Base-by-base conservation (phyloP, 2,888 invertebrate species). In the Thereva nobilitata region DNA sequence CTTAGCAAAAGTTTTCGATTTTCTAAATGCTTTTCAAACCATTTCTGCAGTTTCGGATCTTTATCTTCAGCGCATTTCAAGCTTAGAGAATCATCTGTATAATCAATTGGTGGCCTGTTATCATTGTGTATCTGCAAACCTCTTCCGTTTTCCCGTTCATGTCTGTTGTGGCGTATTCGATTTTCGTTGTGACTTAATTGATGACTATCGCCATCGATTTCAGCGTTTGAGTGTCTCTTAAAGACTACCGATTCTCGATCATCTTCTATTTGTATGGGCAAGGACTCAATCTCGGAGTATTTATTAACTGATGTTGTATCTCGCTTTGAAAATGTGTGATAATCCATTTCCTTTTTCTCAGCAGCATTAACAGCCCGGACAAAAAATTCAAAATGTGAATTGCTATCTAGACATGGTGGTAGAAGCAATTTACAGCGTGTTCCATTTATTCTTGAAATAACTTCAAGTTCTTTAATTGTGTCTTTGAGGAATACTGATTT, bases 361-460 rank as follows among this genome's bases (percentile, higher is more conserved):
- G 71, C 78, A 1, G 72, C 75, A 68, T 80, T 80, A 0, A 80
- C 76, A 2, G 80, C 80, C 1, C 79, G 75, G 12, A 80, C 79
- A 23, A 54, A 63, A 52, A 69, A 70, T 54, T 68, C 54, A 59
- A 54, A 12, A 44, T 68, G 54, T 9, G 67, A 68, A 42, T 65
- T 59, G 23, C 9, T 61, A 66, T 75, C 73, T 35, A 68, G 67
- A 63, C 75, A 76, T 4, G 68, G 57, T 4, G 73, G 74, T 9
- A 40, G n/a, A n/a, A 64, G 67, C 10, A 75, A 68, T 41, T 67
- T 71, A 40, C 75, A 76, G 9, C 65, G 55, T 12, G 67, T 72
- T 5, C 70, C 71, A 1, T 69, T 64, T 9, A 75, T 70, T 7
- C 71, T 70, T 44, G 76, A 77, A 12, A 73, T 71, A 6, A 71